Evolutionary conservation across 2,797 vertebrate genomes (phyloP), one percentile per base, ranked within the genome.

Genomic region (Pseudochirops corinnae): DNA sequence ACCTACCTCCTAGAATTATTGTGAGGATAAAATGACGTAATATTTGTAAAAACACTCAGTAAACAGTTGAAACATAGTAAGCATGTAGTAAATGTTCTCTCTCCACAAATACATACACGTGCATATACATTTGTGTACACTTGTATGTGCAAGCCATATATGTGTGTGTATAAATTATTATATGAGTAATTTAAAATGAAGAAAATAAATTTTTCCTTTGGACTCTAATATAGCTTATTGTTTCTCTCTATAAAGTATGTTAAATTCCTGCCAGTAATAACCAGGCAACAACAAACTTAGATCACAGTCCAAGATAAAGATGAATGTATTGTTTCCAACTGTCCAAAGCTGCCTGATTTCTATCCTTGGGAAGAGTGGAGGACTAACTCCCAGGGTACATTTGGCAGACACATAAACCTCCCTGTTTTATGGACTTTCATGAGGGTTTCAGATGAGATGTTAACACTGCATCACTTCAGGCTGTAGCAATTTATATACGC

Each of bases 381-480:
- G 13, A 60, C 31, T 33, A 28, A 31, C 90, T 91, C 39, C 2
- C 92, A 31, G 1, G 56, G 87, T 92, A 93, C 82, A 91, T 5
- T 50, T 91, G 24, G 91, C 90, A 90, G 93, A 53, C 12, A 96
- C 28, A 52, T 56, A 67, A 87, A n/a, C 9, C 50, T 92, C 74
- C 90, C 53, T 91, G 90, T 91, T 91, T 91, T 55, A 91, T 91
- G 52, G 90, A 74, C 9, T 96, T 57, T 93, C 82, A 62, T 11
- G 3, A 67, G 93, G 26, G 14, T 93, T 96, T 91, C 57, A 90
- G 90, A 94, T 67, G 24, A 95, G 14, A 50, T 67, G 92, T 92
- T 93, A 95, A 96, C 18, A 90, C 67, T 39, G 29, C 21, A 82
- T 92, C 74, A n/a, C 58, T 95, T 92, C 58, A 62, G 3, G 57